Evolutionary conservation across 2,888 invertebrate genomes (phyloP), one percentile per base, ranked within the genome.

Genomic region (Polymixis flavicincta): DNA sequence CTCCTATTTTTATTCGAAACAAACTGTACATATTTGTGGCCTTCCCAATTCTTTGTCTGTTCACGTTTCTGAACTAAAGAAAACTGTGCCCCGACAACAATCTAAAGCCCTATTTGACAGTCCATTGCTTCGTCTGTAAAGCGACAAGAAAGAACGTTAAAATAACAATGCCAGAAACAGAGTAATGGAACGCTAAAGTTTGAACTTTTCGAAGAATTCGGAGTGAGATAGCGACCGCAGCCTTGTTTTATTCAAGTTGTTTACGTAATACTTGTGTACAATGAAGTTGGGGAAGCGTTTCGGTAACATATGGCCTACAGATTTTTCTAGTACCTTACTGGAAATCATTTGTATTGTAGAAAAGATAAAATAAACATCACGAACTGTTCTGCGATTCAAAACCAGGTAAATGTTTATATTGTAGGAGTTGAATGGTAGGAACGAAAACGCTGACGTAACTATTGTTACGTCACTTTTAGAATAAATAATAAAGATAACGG

Each of bases 241-340:
- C 50, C 32, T 71, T 84, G 76, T 71, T 86, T 86, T 80, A 80
- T 86, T 84, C 65, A 84, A 32, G 71, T 37, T 75, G 74, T 73
- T 86, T 74, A 70, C 48, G 70, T 86, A 78, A 86, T 61, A 57
- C 71, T 71, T 57, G 61, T 67, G 37, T 48, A 78, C 65, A 69
- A 74, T 74, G 80, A 74, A 74, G 72, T 72, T 68, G 42, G 19
- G 32, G 57, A 78, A 74, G 42, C 28, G 55, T 79, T 68, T 73
- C 8, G 61, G 68, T 74, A 83, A 70, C 55, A 25, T 74, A 69
- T 78, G 68, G 61, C 37, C 48, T 48, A 67, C 2, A 61, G 50
- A 59, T 68, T 71, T 59, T 73, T 75, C n/a, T 50, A 32, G 48
- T 48, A 42, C 13, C 17, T 45, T 61, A 54, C 17, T 32, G 13